phyloP scores from a whole-genome alignment of 1,140 invertebrate genomes.

The Cotesia typhae region DNA sequence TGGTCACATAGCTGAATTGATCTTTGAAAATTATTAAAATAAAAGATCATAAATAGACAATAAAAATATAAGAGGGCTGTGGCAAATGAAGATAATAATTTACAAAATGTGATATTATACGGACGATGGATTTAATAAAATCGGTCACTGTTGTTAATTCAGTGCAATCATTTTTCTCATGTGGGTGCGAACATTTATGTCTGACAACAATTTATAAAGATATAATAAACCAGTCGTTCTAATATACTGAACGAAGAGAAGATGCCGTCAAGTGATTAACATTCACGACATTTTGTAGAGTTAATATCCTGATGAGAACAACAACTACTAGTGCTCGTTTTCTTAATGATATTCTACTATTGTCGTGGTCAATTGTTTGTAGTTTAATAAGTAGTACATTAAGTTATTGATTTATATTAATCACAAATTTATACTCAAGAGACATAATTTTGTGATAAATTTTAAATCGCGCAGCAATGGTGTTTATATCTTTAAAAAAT shows the following conservation, averaged over 20 bases:
- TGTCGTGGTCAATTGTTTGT: slow-evolving; percentile 23
- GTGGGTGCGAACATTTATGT: slow-evolving; percentile 10
- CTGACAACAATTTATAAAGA: slow-evolving; percentile 1
- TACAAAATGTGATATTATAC: not conserved
- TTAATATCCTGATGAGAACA: not conserved
- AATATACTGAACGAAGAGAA: not conserved
- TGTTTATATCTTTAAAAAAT: not conserved
- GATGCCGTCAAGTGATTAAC: slow-evolving; percentile 22
- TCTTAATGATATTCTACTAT: slow-evolving; percentile 22
- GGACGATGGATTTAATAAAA: slow-evolving; percentile 4
- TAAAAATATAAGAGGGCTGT: not conserved
- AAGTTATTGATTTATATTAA: slow-evolving; percentile 29
- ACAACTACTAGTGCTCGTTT: not conserved
- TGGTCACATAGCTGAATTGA: slow-evolving; percentile 12
- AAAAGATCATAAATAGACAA: no score
- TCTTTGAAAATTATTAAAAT: not conserved
- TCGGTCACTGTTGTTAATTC: slow-evolving; percentile 28
- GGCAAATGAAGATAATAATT: not conserved
- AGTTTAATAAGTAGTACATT: slow-evolving; percentile 11
- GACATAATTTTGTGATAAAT: not conserved
- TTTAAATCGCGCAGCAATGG: not conserved
- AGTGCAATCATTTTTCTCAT: slow-evolving; percentile 32
- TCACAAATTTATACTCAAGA: not conserved
- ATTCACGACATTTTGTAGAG: slow-evolving; percentile 18
- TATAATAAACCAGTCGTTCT: not conserved